Percentiles rank a stretch among this genome's conserved stretches.
Conservation (phyloP, 2,888 invertebrate genomes). For the Callinectes sapidus region DNA sequence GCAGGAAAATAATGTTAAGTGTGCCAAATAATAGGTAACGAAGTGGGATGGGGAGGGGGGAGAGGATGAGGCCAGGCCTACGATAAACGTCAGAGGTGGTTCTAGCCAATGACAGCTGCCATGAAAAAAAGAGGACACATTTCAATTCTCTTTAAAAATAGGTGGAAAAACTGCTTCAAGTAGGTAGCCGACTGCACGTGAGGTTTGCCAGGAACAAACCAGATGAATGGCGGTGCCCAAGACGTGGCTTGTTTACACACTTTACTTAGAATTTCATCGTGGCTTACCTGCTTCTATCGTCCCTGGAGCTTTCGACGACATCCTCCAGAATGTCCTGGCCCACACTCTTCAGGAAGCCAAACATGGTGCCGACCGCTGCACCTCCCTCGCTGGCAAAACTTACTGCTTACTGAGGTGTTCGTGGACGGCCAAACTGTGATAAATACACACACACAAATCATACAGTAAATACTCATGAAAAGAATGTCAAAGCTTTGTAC, state of each 20-base stretch:
- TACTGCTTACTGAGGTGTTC: conserved; percentile 19
- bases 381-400: not conserved
- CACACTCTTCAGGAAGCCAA: conserved; percentile 71
- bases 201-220: not conserved
- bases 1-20: too few species aligned
- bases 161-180: too few species aligned
- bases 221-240: not conserved
- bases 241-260: not conserved
- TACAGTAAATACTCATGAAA: not conserved
- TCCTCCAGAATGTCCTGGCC: conserved; percentile 68
- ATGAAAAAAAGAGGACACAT: too few species aligned
- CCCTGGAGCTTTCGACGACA: conserved; percentile 42
- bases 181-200: not conserved
- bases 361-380: conserved; percentile 53
- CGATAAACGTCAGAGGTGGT: too few species aligned
- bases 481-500: not conserved
- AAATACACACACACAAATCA: not conserved
- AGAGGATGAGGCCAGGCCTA: too few species aligned
- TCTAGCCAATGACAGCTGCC: too few species aligned
- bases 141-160: too few species aligned
- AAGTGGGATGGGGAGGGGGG: too few species aligned
- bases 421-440: not conserved
- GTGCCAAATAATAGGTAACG: too few species aligned
- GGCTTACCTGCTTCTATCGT: conserved; percentile 62
- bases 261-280: not conserved